Base-by-base conservation (phyloP, 2,113 vertebrate genomes). In the Myodes glareolus region DNA sequence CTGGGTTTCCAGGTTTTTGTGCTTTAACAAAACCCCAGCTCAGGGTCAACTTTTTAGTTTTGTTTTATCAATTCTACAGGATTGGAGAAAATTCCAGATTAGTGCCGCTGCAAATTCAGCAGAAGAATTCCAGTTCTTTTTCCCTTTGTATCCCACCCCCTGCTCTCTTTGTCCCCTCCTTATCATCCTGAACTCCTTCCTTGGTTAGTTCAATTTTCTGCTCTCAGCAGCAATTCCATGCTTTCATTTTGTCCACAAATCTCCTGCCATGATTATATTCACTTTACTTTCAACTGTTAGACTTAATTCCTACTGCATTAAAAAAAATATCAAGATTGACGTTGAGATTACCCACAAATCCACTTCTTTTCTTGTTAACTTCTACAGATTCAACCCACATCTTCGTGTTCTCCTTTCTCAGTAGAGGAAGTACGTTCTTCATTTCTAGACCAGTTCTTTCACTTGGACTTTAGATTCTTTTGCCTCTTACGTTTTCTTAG, bases 221-320 rank as follows among this genome's bases (percentile, higher is more conserved):
- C 39, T 78, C 33, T 77, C 50, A 90, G 58, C 45, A 90, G 58
- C 31, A 95, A 61, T 89, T 89, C 25, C 31, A 31, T 90, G 65
- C 58, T 93, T 82, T 92, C 52, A 81, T 21, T 92, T 76, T 84
- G 17, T 76, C n/a, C 70, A 89, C 52, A 93, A 31, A 67, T 1
- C 31, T 82, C 58, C 76, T 81, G 55, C 67, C 73, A 21, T 82
- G 88, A 75, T 31, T 27, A 58, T 58, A 82, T 8, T 65, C 13
- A 73, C 91, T 92, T 81, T 67, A 92, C 21, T 88, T 95, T 88
- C 23, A 89, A 11, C 76, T 88, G 14, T 88, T 88, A 82, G 92
- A 82, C 42, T 67, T 67, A 33, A 33, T 82, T 92, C 85, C 31
- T 88, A 55, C 76, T 88, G 36, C n/a, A 31, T 31, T 67, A 78